Base-by-base conservation (phyloP, 2,113 vertebrate species). In the Amblyornis subalaris region DNA sequence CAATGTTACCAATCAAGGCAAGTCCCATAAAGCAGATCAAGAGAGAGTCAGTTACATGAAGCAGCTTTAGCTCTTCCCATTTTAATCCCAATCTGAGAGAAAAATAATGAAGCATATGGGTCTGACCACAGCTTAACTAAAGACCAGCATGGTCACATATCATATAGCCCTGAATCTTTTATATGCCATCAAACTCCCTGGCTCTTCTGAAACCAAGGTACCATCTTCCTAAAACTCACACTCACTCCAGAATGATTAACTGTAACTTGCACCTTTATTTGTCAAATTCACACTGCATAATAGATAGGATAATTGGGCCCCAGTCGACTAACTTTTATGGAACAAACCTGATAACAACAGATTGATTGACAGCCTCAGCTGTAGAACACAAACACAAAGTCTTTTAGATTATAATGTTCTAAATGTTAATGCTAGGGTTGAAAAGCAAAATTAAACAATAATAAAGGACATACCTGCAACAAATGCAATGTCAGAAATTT, bases 241-340 rank as follows among this genome's bases (percentile, higher is more conserved):
- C 50, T 61, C 33, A 28, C 69, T 92, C 65, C 21, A 16, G 50
- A 84, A 95, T 61, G 48, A 95, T 87, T 86, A 94, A 85, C 83
- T 85, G 61, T 80, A 95, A 77, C 85, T 94, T 93, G 70, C 62
- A 80, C 88, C 82, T 96, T 94, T 96, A 91, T 95, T 95, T 96
- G 93, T 93, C 93, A 93, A 96, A 95, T 89, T 96, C 91, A 81
- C 62, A 60, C 79, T 50, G 79, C 55, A 64, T 81, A 85, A 72
- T 4, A 93, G 92, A 94, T 93, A 92, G 85, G 89, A 95, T 94
- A 97, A 96, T 95, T 90, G 76, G 70, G 88, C 85, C 89, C 61
- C 93, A 94, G 88, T 90, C 54, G 90, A 83, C 92, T 95, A 94
- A 91, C 73, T 79, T 96, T 88, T 80, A 87, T 82, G 93, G 66